These are phyloP conservation scores for Aplidium turbinatum DNA, from an alignment of 23 tunicate species.

Conservation along the genomic window DNA sequence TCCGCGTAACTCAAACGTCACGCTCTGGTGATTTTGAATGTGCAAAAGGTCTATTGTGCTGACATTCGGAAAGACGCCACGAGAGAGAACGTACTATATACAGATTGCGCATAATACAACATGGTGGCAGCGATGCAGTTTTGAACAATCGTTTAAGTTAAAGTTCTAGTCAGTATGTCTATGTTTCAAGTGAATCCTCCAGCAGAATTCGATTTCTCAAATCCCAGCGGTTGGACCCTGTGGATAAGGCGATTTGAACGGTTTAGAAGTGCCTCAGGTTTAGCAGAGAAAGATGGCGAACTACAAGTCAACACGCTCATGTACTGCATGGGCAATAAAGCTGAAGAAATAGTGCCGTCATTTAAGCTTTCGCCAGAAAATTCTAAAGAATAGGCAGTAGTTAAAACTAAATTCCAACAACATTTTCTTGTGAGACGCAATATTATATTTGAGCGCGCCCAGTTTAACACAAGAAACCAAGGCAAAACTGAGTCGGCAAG, in stretches of 20 bases:
- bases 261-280: background rate
- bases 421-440: constrained; percentile 18
- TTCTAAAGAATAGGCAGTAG: background rate
- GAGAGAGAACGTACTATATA: no score
- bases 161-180: no score
- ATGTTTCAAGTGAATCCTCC: no score
- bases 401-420: constrained; percentile 18
- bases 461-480: constrained; percentile 14
- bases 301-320: constrained; percentile 20
- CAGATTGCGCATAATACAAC: no score
- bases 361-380: constrained; percentile 14
- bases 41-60: no score
- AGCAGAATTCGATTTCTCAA: no score
- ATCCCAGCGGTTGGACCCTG: no score
- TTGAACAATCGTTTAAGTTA: no score
- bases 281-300: constrained; percentile 1
- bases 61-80: no score
- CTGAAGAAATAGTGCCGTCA: constrained; percentile 19
- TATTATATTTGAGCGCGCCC: constrained; percentile 26
- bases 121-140: no score
- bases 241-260: constrained; percentile 32
- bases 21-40: no score
- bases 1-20: no score
- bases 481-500: background rate
- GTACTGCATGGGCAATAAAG: constrained; percentile 32